Evolutionary conservation across 2,797 vertebrate species (phyloP).

Genomic region (Eleutherodactylus coqui): DNA sequence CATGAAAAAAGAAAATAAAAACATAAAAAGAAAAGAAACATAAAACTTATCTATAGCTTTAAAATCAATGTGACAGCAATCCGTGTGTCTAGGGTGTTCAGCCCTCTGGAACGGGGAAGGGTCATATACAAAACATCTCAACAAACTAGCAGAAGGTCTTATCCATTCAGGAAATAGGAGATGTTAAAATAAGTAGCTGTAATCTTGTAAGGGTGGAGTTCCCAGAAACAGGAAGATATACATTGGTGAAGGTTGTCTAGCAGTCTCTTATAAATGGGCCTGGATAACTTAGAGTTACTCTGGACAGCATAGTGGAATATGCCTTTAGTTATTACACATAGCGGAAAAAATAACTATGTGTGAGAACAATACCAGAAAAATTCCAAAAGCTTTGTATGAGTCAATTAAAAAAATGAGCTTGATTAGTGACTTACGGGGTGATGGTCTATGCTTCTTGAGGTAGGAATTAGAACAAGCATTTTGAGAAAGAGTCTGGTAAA

Average conservation of each 20-base stretch:
- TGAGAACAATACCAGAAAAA: not conserved
- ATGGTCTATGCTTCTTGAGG: not conserved
- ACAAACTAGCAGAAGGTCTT: slow-evolving; percentile 9
- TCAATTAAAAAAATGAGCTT: not conserved
- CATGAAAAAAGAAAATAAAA: no score
- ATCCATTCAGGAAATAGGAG: slow-evolving; percentile 16
- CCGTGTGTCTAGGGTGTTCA: not conserved
- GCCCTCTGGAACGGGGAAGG: not conserved
- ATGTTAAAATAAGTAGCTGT: not conserved
- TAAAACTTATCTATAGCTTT: no score
- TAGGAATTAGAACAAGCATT: slow-evolving; percentile 26
- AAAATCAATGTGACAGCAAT: no score
- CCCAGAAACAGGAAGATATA: not conserved
- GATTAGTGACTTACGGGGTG: not conserved
- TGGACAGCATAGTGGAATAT: not conserved
- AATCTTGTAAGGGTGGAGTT: slow-evolving; percentile 10
- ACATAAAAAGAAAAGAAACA: no score
- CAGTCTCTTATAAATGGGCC: not conserved
- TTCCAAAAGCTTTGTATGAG: not conserved
- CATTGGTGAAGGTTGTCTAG: not conserved
- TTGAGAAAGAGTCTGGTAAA: slow-evolving; percentile 53
- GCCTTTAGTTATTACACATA: not conserved
- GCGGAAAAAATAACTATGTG: no score
- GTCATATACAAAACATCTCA: not conserved
- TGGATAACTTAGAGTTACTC: not conserved